phyloP scores from a whole-genome alignment of 1,140 invertebrate species.

The Drosophila novamexicana region DNA sequence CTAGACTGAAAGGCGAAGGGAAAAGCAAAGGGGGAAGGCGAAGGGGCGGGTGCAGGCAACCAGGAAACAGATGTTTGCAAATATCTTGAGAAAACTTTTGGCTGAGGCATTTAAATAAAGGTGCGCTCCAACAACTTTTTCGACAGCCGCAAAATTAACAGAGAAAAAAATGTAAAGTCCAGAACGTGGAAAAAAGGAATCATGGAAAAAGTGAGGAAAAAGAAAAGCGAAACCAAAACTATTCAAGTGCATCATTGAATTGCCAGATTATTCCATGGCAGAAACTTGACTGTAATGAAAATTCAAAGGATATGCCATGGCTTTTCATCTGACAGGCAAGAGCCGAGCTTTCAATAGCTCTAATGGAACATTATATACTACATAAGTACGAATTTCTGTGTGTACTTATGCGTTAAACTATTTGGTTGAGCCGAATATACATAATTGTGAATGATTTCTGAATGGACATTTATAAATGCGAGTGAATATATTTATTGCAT shows the following conservation, averaged over 20 bases:
- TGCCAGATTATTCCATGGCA: constrained; percentile 37
- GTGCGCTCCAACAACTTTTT: constrained; percentile 71
- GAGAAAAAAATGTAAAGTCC: constrained; percentile 20
- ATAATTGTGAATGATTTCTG: neutral
- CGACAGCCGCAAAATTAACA: constrained; percentile 49
- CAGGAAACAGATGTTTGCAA: constrained; percentile 79
- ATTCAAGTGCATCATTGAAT: constrained; percentile 67
- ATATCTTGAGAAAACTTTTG: constrained; percentile 78
- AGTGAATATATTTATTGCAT: too few relatives aligned
- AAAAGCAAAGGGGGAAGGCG: neutral
- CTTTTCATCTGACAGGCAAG: constrained; percentile 7
- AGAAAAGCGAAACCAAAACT: constrained; percentile 50
- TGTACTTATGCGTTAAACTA: neutral
- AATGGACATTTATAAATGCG: neutral
- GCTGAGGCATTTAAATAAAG: constrained; percentile 78
- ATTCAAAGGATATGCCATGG: constrained; percentile 21
- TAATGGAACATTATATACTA: too few relatives aligned
- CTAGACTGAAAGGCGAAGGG: neutral
- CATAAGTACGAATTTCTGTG: too few relatives aligned
- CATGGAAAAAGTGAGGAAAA: constrained; percentile 13
- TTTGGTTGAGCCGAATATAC: neutral
- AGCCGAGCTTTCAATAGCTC: constrained; percentile 2
- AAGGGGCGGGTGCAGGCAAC: constrained; percentile 17
- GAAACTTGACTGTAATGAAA: constrained; percentile 19
- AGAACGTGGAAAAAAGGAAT: constrained; percentile 25